phyloP scores from a whole-genome alignment of 2,888 invertebrate genomes.

The Troides helena region DNA sequence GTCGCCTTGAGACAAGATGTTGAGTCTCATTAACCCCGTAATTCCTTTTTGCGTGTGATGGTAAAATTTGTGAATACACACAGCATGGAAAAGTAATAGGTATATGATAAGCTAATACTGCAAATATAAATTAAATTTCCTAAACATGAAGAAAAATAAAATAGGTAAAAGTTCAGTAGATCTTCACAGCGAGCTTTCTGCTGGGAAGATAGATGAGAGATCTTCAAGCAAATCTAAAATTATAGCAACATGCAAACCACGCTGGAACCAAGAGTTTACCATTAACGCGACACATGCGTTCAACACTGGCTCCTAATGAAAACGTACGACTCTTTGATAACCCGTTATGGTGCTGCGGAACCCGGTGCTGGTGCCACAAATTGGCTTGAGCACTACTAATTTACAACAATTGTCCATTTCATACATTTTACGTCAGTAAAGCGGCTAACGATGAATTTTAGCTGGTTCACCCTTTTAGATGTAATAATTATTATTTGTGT shows the following conservation, averaged over 20 bases:
- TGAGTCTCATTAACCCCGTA: no score
- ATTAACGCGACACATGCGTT: constrained; percentile 48
- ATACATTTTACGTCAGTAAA: constrained; percentile 28
- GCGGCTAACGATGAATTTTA: not conserved
- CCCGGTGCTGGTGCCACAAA: constrained; percentile 53
- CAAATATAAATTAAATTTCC: not conserved
- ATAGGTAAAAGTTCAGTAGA: not conserved
- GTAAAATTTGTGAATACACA: not conserved
- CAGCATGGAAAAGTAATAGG: not conserved
- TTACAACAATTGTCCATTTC: constrained; percentile 55
- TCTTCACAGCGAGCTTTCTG: not conserved
- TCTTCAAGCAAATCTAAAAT: constrained; percentile 29
- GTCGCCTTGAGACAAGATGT: no score
- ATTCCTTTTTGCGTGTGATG: not conserved
- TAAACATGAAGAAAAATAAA: not conserved
- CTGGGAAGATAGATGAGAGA: constrained; percentile 10
- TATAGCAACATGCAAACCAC: constrained; percentile 30
- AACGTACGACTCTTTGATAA: constrained; percentile 75
- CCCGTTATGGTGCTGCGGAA: constrained; percentile 65
- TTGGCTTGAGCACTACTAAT: constrained; percentile 58
- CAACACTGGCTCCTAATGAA: constrained; percentile 60
- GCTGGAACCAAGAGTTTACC: constrained; percentile 41
- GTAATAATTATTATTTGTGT: no score
- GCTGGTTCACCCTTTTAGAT: no score
- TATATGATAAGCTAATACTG: not conserved